Percentiles rank a stretch among this genome's conserved stretches.
phyloP scores from a whole-genome alignment of 2,113 vertebrate species.

The Erpornis zantholeuca region DNA sequence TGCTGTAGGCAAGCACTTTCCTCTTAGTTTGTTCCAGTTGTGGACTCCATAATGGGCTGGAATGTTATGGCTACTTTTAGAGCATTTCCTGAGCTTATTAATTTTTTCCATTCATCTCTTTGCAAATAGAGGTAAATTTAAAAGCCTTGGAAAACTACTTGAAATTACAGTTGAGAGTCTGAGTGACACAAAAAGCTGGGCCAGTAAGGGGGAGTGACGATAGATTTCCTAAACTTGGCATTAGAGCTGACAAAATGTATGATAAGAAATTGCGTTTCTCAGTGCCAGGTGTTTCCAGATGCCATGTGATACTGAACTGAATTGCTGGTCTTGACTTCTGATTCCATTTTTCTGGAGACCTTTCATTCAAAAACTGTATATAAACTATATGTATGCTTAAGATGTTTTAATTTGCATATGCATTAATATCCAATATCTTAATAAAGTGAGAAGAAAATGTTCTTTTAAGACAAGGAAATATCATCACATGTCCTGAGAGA shows the following conservation, averaged over 20 bases:
- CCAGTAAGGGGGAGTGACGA: background rate
- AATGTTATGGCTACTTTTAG: background rate
- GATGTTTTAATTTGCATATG: background rate
- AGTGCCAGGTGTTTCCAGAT: background rate
- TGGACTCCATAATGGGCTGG: background rate
- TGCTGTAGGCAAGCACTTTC: background rate
- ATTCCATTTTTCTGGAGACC: background rate
- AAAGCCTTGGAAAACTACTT: constrained; percentile 9
- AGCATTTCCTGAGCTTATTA: background rate
- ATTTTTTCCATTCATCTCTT: constrained; percentile 50
- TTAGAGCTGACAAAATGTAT: background rate
- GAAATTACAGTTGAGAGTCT: background rate
- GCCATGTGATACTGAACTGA: background rate
- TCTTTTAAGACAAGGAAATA: background rate
- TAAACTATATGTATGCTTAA: background rate
- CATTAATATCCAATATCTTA: background rate
- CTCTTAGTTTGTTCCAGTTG: background rate
- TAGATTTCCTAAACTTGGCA: background rate
- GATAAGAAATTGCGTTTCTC: background rate
- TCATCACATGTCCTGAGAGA: background rate
- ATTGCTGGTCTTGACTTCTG: background rate
- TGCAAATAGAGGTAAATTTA: constrained; percentile 17
- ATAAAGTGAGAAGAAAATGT: background rate
- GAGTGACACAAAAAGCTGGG: background rate
- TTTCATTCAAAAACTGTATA: background rate